A percentile compares a stretch with the other conserved stretches of the same genome.
Evolutionary conservation across 1,140 invertebrate species (phyloP).

Genomic region (Drosophila tani): DNA sequence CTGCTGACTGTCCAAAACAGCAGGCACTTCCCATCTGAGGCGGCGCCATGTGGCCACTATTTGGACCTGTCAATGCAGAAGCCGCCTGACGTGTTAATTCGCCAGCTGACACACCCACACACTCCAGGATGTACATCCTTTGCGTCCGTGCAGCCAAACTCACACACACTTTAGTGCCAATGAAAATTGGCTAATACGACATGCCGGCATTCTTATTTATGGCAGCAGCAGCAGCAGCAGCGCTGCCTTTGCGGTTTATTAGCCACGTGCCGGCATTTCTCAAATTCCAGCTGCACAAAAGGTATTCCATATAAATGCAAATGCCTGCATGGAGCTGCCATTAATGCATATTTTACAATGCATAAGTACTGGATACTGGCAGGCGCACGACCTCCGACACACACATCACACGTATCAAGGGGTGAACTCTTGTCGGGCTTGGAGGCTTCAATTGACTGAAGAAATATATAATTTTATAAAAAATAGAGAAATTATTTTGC

Average conservation of each 20-base stretch:
- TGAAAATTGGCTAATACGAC: slow-evolving; percentile 37
- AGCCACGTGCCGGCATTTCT: slow-evolving; percentile 64
- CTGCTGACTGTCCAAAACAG: slow-evolving; percentile 44
- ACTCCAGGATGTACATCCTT: slow-evolving; percentile 7
- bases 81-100: slow-evolving; percentile 63
- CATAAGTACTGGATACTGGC: slow-evolving; percentile 35
- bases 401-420: background rate
- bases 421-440: background rate
- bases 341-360: slow-evolving; percentile 70
- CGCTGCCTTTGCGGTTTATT: slow-evolving; percentile 55
- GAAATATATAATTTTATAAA: slow-evolving; percentile 7
- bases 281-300: slow-evolving; percentile 34
- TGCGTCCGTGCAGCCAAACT: slow-evolving; percentile 2
- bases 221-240: slow-evolving; percentile 19
- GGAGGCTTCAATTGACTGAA: too few relatives aligned
- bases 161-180: slow-evolving; percentile 6
- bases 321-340: slow-evolving; percentile 48
- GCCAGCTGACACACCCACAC: slow-evolving; percentile 39
- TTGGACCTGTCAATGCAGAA: slow-evolving; percentile 55
- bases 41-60: slow-evolving; percentile 48
- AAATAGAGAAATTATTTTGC: background rate
- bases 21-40: slow-evolving; percentile 36
- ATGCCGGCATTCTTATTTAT: slow-evolving; percentile 55
- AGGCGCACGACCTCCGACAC: background rate
- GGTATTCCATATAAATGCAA: slow-evolving; percentile 76